Percentiles rank a stretch among this genome's conserved stretches.
Evolutionary conservation across 2,888 invertebrate genomes (phyloP).

Genomic region (Pammene aurita): DNA sequence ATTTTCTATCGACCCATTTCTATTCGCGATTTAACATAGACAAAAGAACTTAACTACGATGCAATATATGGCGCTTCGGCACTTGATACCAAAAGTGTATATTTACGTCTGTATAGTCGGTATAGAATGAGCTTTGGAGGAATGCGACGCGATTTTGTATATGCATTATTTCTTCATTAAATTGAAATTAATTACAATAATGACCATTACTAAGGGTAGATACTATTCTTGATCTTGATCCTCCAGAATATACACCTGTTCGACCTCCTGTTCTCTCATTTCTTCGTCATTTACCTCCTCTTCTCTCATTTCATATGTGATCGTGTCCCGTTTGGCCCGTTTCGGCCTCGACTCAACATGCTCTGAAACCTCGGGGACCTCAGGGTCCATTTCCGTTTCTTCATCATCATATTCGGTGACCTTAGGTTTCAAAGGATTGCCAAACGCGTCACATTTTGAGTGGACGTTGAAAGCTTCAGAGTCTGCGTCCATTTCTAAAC

Average conservation of each 20-base stretch:
- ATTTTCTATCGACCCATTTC: no score
- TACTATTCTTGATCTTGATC: neutral
- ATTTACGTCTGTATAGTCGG: no score
- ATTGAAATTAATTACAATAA: no score
- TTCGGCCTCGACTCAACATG: neutral
- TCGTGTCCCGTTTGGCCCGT: neutral
- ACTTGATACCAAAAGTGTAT: no score
- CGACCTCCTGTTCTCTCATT: neutral
- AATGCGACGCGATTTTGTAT: no score
- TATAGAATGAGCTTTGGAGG: no score
- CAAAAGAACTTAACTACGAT: no score
- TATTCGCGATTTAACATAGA: no score
- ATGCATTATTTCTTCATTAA: no score
- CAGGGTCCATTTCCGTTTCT: neutral
- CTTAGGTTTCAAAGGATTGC: neutral
- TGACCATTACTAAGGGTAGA: no score
- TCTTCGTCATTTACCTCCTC: no score
- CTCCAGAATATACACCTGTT: neutral
- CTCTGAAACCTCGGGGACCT: neutral
- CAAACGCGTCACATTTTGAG: constrained; percentile 1
- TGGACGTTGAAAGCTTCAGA: neutral
- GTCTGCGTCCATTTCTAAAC: constrained; percentile 2
- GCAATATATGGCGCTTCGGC: no score
- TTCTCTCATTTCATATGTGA: neutral
- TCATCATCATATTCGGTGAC: neutral